A percentile compares a stretch with the other conserved stretches of the same genome.
Conservation (phyloP, 2,888 invertebrate genomes). For the Hypena proboscidalis region DNA sequence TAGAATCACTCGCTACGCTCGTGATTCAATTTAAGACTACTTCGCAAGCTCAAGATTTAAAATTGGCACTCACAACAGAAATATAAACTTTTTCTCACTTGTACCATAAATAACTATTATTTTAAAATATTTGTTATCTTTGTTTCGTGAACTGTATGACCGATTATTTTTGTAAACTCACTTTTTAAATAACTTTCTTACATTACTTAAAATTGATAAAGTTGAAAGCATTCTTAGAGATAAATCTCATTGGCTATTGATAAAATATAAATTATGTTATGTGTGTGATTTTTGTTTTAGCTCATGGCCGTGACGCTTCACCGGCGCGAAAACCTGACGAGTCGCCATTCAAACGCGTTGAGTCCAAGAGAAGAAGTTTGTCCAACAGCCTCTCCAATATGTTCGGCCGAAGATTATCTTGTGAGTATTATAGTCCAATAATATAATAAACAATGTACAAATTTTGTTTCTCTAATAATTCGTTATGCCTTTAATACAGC, state of each 20-base stretch:
- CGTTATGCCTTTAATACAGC: slow-evolving; percentile 29
- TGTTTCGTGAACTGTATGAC: not conserved
- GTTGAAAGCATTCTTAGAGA: too few species aligned
- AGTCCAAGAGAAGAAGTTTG: slow-evolving; percentile 90
- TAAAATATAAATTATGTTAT: too few species aligned
- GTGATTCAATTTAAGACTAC: too few species aligned
- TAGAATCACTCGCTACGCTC: too few species aligned
- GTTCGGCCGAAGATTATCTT: slow-evolving; percentile 87
- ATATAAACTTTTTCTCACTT: too few species aligned
- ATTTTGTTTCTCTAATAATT: not conserved
- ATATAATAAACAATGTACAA: not conserved
- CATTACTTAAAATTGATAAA: too few species aligned
- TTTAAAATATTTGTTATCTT: not conserved
- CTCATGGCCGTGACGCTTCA: slow-evolving; percentile 22
- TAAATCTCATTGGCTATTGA: too few species aligned
- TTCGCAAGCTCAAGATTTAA: too few species aligned
- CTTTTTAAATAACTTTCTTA: not conserved
- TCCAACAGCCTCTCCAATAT: slow-evolving; percentile 91
- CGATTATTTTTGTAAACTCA: not conserved
- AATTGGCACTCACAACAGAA: too few species aligned
- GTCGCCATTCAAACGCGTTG: slow-evolving; percentile 86
- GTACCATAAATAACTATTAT: too few species aligned
- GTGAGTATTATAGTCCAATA: slow-evolving; percentile 65
- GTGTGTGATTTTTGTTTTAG: not conserved
- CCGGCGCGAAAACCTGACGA: slow-evolving; percentile 66